Percentiles rank a stretch among this genome's conserved stretches.
These are phyloP conservation scores for Anthoptus insignis DNA, from an alignment of 2,888 invertebrate species.

Conservation along the genomic window DNA sequence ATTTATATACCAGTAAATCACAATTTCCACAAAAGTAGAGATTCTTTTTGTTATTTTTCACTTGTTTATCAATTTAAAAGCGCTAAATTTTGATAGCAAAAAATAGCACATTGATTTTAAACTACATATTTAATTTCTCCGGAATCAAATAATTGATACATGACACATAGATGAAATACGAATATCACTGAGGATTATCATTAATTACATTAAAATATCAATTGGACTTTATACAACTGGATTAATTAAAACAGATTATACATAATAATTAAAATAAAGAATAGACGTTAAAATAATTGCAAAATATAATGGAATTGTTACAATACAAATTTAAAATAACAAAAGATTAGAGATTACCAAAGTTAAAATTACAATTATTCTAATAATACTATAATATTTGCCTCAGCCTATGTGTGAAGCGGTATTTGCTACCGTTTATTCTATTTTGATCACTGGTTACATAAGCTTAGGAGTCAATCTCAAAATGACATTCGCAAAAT, in stretches of 20 bases:
- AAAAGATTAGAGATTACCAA: background rate
- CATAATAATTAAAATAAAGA: background rate
- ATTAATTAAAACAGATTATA: background rate
- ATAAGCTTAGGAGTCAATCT: too few relatives aligned
- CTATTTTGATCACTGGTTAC: slow-evolving; percentile 1
- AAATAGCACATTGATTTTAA: too few relatives aligned
- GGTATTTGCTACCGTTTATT: background rate
- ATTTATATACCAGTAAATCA: too few relatives aligned
- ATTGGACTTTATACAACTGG: background rate
- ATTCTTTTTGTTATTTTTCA: too few relatives aligned
- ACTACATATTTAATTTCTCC: too few relatives aligned
- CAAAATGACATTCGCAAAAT: too few relatives aligned
- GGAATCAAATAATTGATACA: slow-evolving; percentile 8
- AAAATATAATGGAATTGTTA: slow-evolving; percentile 6
- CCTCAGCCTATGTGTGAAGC: slow-evolving; percentile 1
- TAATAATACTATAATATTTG: slow-evolving; percentile 21
- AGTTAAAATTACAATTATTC: slow-evolving; percentile 7
- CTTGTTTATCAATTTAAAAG: too few relatives aligned
- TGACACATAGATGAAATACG: too few relatives aligned
- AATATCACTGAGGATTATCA: too few relatives aligned
- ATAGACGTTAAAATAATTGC: background rate
- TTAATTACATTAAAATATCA: background rate
- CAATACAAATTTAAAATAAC: background rate
- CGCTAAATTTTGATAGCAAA: background rate
- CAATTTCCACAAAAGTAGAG: too few relatives aligned